phyloP scores from a whole-genome alignment of 2,797 vertebrate genomes.

The Trachurus trachurus region DNA sequence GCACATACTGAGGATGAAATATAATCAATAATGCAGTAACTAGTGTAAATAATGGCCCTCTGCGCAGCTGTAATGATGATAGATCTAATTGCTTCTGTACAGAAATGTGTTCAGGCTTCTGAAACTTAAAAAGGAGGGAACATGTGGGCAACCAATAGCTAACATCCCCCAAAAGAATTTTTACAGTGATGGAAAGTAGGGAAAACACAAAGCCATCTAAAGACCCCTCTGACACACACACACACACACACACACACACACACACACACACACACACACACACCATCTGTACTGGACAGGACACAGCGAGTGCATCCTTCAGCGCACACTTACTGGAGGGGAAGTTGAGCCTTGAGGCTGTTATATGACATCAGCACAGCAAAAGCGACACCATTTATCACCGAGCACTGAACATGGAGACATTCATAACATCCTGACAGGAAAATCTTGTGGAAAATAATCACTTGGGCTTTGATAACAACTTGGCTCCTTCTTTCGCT shows the following conservation, averaged over 20 bases:
- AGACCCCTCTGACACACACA: constrained; percentile 25
- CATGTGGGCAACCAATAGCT: constrained; percentile 4
- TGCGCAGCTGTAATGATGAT: constrained; percentile 61
- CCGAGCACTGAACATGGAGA: constrained; percentile 92
- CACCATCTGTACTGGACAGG: constrained; percentile 60
- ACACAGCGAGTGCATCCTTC: constrained; percentile 80
- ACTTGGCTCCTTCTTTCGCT: constrained; percentile 78
- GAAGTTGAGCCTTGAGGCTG: constrained; percentile 91
- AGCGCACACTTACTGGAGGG: constrained; percentile 80
- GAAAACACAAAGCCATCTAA: constrained; percentile 30
- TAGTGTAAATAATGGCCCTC: constrained; percentile 64
- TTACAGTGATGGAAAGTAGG: constrained; percentile 58
- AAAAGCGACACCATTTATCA: constrained; percentile 94
- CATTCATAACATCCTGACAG: constrained; percentile 99
- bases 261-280: neutral
- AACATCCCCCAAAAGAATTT: constrained; percentile 26
- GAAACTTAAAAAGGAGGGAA: constrained; percentile 41
- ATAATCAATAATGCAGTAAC: constrained; percentile 73
- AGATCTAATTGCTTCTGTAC: constrained; percentile 75
- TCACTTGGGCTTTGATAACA: constrained; percentile 94
- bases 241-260: constrained; percentile 19
- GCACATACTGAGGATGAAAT: constrained; percentile 65
- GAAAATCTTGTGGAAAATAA: constrained; percentile 98
- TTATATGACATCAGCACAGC: constrained; percentile 93
- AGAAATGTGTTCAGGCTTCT: constrained; percentile 63